Evolutionary conservation across 2,113 vertebrate genomes (phyloP).

Genomic region (Caranx ignobilis): DNA sequence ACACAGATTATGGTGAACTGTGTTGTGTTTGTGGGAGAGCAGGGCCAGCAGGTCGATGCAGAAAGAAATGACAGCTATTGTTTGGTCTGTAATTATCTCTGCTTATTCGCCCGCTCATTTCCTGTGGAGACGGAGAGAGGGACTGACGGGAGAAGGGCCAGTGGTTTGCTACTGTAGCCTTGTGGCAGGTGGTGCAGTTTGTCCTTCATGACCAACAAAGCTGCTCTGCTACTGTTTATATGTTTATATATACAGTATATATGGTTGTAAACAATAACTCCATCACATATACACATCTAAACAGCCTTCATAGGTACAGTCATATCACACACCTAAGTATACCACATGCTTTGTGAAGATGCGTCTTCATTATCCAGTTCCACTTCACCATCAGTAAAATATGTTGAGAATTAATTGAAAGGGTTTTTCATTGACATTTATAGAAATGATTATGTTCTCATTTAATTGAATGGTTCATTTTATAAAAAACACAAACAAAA

Average conservation of each 20-base stretch:
- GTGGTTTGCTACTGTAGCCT: conserved; percentile 45
- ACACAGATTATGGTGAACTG: conserved; percentile 43
- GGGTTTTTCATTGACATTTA: background rate
- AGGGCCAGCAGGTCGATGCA: conserved; percentile 58
- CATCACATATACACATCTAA: background rate
- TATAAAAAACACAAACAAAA: background rate
- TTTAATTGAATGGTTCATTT: background rate
- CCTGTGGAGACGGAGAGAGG: conserved; percentile 49
- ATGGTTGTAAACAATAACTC: background rate
- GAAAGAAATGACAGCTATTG: conserved; percentile 66
- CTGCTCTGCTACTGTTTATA: conserved; percentile 8
- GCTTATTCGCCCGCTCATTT: conserved; percentile 64
- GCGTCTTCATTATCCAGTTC: background rate
- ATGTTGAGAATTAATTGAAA: background rate
- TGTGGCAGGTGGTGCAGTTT: conserved; percentile 64
- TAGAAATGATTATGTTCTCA: background rate
- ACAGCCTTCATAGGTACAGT: background rate
- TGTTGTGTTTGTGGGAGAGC: conserved; percentile 39
- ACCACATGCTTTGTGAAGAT: background rate
- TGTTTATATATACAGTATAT: conserved; percentile 2
- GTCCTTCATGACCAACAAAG: conserved; percentile 62
- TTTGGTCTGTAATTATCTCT: conserved; percentile 73
- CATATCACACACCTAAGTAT: background rate
- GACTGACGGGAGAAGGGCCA: conserved; percentile 24
- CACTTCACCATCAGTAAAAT: background rate